A percentile compares a stretch with the other conserved stretches of the same genome.
These are phyloP conservation scores for Eutolmus rufibarbis DNA, from an alignment of 2,888 invertebrate genomes.

Conservation along the genomic window DNA sequence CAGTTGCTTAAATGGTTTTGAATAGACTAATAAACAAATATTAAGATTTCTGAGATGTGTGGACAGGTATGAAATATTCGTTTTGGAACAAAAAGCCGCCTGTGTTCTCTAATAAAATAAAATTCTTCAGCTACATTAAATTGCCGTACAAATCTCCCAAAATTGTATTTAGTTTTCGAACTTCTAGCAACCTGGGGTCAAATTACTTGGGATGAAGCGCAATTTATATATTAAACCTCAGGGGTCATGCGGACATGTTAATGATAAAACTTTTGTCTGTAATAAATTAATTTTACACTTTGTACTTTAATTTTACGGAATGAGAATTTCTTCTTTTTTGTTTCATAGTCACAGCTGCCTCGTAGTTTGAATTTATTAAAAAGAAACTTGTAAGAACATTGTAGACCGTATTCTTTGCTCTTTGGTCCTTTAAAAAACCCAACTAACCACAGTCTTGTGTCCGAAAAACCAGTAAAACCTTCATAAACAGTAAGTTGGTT, in stretches of 20 bases:
- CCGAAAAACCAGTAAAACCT: not conserved
- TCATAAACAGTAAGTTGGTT: not conserved
- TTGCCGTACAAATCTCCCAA: too few relatives aligned
- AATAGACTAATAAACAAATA: too few relatives aligned
- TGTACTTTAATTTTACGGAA: not conserved
- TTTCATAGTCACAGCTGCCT: not conserved
- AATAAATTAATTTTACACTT: not conserved
- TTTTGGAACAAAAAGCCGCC: too few relatives aligned
- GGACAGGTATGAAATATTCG: too few relatives aligned
- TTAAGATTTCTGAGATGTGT: too few relatives aligned
- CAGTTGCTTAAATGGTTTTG: too few relatives aligned
- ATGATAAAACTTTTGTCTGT: not conserved
- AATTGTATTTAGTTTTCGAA: too few relatives aligned
- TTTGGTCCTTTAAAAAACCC: not conserved
- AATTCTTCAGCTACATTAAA: too few relatives aligned
- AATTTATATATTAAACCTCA: not conserved
- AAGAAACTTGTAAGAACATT: not conserved
- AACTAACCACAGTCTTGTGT: not conserved
- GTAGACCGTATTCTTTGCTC: not conserved
- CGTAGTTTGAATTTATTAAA: not conserved
- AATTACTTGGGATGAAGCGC: too few relatives aligned
- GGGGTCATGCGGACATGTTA: not conserved
- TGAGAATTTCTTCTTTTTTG: not conserved
- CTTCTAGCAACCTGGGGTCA: too few relatives aligned
- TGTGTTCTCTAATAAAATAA: too few relatives aligned